Base-by-base conservation (phyloP, 2,888 invertebrate species). In the Halictus quadricinctus region DNA sequence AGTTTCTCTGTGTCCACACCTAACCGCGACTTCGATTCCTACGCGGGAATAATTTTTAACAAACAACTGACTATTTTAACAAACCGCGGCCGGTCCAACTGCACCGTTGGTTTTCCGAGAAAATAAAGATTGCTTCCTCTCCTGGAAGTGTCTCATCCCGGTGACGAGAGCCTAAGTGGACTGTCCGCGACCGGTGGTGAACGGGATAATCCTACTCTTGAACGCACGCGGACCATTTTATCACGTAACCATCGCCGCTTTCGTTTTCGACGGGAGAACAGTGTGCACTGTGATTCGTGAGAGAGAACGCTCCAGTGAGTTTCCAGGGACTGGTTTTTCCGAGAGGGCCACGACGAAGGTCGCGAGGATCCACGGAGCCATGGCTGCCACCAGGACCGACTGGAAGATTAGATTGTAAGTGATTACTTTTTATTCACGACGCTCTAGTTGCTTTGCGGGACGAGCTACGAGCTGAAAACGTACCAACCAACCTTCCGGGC, bases 381-480 rank as follows among this genome's bases (percentile, higher is more conserved):
- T 89, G 83, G 84, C 84, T 36, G 80, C 77, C 66, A 79, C 80
- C 60, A 84, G 85, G 82, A 90, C 88, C 88, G 87, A 89, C 81
- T 86, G 90, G 88, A 89, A 86, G 79, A 85, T 88, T 84, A 88
- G 85, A 87, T 79, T 90, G 90, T 90, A 88, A 90, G 90, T 89
- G 77, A 86, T 79, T 75, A 64, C 60, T 76, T 83, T 85, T 89
- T 76, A 81, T 84, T 82, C 54, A 77, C 54, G 78, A n/a, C 76
- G 85, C 84, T 84, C 83, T 83, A 77, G 84, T 84, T 84, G 75
- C 64, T 84, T 83, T 77, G 64, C 78, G 75, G 84, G 84, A 78
- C 83, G 54, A 54, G 54, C 54, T 10, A 54, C 21, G 36, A 36
- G 36, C 21, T 54, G 8, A 54, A 54, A 54, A 21, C 54, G 54